These are phyloP conservation scores for Lanius ludovicianus DNA, from an alignment of 2,113 vertebrate species.

Conservation along the genomic window DNA sequence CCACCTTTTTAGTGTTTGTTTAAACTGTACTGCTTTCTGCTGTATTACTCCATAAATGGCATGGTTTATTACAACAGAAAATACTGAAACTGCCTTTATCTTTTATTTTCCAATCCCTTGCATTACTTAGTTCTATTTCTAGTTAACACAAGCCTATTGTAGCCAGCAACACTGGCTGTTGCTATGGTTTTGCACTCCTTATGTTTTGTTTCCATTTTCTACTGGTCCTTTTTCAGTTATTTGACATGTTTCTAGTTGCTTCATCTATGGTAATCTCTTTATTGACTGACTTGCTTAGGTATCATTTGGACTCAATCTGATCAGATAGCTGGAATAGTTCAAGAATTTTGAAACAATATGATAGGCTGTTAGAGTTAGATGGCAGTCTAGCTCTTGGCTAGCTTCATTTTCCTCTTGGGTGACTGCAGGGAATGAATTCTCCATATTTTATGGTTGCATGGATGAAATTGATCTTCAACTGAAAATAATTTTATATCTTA, in stretches of 20 bases:
- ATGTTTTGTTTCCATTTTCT: constrained; percentile 30
- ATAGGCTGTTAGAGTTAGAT: not conserved
- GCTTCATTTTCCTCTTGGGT: not conserved
- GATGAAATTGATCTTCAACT: not conserved
- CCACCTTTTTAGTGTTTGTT: not conserved
- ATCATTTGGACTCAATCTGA: constrained; percentile 22
- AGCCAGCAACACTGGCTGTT: constrained; percentile 38
- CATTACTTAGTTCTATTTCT: constrained; percentile 41
- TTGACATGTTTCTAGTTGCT: not conserved
- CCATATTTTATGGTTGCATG: not conserved
- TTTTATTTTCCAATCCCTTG: not conserved
- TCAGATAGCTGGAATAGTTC: not conserved
- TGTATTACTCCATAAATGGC: not conserved
- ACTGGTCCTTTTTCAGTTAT: not conserved
- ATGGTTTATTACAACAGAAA: constrained; percentile 15
- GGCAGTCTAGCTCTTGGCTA: not conserved
- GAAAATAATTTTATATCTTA: not conserved
- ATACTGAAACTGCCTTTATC: constrained; percentile 27
- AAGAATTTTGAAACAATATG: not conserved
- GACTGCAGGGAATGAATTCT: not conserved
- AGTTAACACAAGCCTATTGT: constrained; percentile 18
- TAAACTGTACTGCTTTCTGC: not conserved
- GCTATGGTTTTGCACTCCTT: constrained; percentile 29
- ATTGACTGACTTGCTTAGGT: constrained; percentile 30
- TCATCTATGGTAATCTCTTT: constrained; percentile 17